These are phyloP conservation scores for Anoplopoma fimbria DNA, from an alignment of 2,113 vertebrate genomes.

Conservation along the genomic window DNA sequence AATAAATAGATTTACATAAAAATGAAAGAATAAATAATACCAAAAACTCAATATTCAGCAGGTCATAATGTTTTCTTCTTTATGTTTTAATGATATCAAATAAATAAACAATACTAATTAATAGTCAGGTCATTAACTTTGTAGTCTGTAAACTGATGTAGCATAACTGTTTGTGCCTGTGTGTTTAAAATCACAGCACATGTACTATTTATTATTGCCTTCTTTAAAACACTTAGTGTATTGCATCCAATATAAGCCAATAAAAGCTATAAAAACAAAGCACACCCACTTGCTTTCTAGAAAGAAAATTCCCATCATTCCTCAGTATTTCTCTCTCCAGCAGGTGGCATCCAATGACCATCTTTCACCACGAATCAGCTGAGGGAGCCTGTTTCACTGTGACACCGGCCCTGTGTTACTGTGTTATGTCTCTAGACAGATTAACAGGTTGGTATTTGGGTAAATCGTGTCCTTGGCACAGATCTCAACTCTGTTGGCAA, in stretches of 20 bases:
- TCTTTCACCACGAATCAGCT: not conserved
- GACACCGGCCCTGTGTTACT: not conserved
- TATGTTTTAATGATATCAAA: not conserved
- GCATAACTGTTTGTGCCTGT: not conserved
- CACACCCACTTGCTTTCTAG: not conserved
- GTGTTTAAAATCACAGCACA: not conserved
- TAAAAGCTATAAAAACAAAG: not conserved
- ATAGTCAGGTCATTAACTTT: no score
- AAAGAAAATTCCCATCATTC: not conserved
- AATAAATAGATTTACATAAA: not conserved
- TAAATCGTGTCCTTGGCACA: conserved; percentile 50
- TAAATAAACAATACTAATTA: not conserved
- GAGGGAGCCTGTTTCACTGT: not conserved
- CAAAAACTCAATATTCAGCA: not conserved
- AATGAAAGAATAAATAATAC: not conserved
- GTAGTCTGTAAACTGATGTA: not conserved
- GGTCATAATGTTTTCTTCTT: not conserved
- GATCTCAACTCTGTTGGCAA: conserved; percentile 13
- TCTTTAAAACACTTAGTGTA: not conserved
- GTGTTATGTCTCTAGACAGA: conserved; percentile 50
- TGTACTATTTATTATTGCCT: no score
- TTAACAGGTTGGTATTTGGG: conserved; percentile 57
- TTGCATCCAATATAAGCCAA: not conserved
- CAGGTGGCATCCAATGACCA: conserved; percentile 63
- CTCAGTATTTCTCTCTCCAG: conserved; percentile 35